These are phyloP conservation scores for Sylvietta virens DNA, from an alignment of 2,113 vertebrate species.

Conservation along the genomic window DNA sequence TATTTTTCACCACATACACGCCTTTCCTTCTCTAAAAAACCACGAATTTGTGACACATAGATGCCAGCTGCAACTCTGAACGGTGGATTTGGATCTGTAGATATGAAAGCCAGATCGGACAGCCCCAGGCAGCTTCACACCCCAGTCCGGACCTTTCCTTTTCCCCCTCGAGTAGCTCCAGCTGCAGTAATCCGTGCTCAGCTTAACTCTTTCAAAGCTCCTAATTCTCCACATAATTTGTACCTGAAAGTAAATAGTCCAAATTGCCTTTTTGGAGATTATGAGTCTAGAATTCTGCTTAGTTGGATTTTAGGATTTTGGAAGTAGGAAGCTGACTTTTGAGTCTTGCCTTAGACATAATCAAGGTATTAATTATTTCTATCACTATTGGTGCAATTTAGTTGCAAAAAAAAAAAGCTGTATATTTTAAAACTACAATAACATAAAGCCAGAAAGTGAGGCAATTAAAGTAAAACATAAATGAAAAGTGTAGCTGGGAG, in stretches of 20 bases:
- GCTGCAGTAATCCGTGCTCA: not conserved
- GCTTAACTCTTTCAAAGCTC: not conserved
- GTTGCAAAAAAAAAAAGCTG: not conserved
- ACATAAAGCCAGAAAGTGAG: not conserved
- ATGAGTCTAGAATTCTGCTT: not conserved
- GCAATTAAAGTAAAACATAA: not conserved
- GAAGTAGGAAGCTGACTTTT: not conserved
- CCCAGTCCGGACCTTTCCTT: not conserved
- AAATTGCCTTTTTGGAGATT: not conserved
- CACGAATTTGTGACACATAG: not conserved
- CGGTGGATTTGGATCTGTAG: not conserved
- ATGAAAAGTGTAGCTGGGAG: not conserved
- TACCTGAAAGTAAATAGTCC: not conserved
- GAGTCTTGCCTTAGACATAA: not conserved
- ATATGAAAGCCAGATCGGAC: not conserved
- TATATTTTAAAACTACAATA: not conserved
- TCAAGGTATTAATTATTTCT: not conserved
- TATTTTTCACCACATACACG: not conserved
- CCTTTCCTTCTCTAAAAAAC: not conserved
- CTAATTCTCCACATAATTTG: not conserved
- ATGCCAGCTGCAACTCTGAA: not conserved
- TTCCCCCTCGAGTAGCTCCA: not conserved
- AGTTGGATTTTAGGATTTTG: not conserved
- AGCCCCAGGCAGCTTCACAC: not conserved
- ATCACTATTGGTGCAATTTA: not conserved